phyloP scores from a whole-genome alignment of 2,113 vertebrate species.

The Rynchops niger region DNA sequence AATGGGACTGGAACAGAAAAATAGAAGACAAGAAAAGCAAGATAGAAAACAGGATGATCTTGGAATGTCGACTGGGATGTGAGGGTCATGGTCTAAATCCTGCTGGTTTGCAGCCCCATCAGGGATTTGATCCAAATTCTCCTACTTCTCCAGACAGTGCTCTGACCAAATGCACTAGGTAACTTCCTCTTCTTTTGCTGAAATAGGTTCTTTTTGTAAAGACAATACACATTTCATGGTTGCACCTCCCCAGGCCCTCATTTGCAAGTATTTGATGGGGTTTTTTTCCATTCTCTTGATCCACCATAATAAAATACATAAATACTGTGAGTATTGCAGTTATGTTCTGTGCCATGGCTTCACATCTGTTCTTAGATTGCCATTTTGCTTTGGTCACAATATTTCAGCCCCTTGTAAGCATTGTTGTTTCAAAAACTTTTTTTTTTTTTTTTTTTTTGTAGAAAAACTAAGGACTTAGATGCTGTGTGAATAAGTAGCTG shows the following conservation, averaged over 20 bases:
- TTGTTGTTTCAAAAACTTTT: not conserved
- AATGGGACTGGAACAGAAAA: not conserved
- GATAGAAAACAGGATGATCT: not conserved
- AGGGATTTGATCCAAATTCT: not conserved
- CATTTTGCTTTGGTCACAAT: not conserved
- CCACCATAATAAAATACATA: not conserved
- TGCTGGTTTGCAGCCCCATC: not conserved
- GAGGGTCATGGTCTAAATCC: not conserved
- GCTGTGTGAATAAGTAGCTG: not conserved
- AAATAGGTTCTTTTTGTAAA: not conserved
- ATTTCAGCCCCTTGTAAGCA: not conserved
- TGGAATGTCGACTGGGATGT: not conserved
- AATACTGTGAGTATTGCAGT: not conserved
- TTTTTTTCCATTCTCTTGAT: not conserved
- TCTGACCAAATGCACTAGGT: not conserved
- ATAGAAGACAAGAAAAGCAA: not conserved
- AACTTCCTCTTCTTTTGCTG: not conserved
- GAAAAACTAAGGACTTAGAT: not conserved
- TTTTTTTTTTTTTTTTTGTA: not conserved
- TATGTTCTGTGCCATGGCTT: not conserved
- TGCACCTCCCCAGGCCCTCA: not conserved
- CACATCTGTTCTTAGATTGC: not conserved
- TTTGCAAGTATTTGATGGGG: not conserved
- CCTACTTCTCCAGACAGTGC: not conserved
- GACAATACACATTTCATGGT: not conserved